phyloP scores from a whole-genome alignment of 2,113 vertebrate genomes.

The Fregata magnificens region DNA sequence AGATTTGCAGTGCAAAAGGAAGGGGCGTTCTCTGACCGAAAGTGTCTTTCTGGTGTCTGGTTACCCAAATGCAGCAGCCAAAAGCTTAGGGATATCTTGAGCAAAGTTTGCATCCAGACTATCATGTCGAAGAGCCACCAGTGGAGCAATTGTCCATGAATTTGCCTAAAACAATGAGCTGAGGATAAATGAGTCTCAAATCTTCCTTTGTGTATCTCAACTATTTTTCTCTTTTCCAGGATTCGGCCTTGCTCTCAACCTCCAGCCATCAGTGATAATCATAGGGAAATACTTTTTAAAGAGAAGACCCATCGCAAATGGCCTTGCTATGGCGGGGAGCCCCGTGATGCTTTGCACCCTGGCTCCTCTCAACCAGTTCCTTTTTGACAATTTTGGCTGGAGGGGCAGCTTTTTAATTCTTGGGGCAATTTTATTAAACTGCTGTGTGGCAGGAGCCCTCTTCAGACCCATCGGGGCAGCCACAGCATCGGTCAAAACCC shows the following conservation, averaged over 20 bases:
- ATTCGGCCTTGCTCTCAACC: constrained; percentile 82
- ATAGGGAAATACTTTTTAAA: constrained; percentile 84
- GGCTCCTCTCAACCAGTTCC: constrained; percentile 80
- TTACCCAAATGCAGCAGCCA: not conserved
- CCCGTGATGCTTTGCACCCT: constrained; percentile 79
- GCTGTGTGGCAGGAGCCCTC: constrained; percentile 83
- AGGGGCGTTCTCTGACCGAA: accelerated
- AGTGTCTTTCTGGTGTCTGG: not conserved
- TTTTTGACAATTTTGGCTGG: constrained; percentile 81
- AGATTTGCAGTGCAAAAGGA: not conserved
- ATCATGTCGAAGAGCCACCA: not conserved
- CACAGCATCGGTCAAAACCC: not conserved
- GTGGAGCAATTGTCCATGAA: not conserved
- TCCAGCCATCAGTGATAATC: constrained; percentile 85
- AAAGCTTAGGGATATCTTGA: not conserved
- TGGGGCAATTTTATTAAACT: constrained; percentile 80
- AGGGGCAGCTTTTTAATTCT: constrained; percentile 84
- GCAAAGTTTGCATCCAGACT: not conserved
- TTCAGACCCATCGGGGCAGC: constrained; percentile 75
- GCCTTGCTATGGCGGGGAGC: constrained; percentile 82
- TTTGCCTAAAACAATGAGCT: not conserved
- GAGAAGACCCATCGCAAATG: constrained; percentile 80
- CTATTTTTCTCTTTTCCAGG: constrained; percentile 63
- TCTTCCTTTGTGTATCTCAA: not conserved
- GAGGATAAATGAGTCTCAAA: not conserved